Evolutionary conservation across 1,140 invertebrate species (phyloP).

Genomic region (Zaprionus camerounensis): DNA sequence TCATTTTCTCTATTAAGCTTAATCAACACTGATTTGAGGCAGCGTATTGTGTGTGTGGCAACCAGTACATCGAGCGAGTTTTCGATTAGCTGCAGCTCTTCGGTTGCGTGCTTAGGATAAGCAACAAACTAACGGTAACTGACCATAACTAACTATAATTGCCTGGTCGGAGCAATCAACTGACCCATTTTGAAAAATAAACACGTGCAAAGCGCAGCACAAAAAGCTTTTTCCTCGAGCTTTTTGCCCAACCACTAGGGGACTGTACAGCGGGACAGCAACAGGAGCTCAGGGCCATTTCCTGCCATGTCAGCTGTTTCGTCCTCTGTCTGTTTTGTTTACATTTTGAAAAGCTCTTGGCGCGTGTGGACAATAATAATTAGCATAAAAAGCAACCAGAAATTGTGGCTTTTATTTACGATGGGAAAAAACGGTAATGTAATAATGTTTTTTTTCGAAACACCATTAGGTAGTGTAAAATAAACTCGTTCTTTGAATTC

Average conservation of each 20-base stretch:
- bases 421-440: too few species aligned
- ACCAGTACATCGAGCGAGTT: slow-evolving; percentile 5
- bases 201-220: slow-evolving; percentile 17
- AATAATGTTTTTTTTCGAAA: too few species aligned
- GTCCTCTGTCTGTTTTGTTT: slow-evolving; percentile 49
- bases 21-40: slow-evolving; percentile 59
- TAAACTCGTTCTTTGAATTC: too few species aligned
- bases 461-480: too few species aligned
- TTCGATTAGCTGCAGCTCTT: slow-evolving; percentile 18
- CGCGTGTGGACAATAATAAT: not conserved
- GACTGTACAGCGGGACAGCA: slow-evolving; percentile 28
- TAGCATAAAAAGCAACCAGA: slow-evolving; percentile 1
- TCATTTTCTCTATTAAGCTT: slow-evolving; percentile 60
- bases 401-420: too few species aligned
- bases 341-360: slow-evolving; percentile 26
- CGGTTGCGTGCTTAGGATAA: slow-evolving; percentile 37
- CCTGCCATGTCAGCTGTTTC: slow-evolving; percentile 52
- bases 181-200: slow-evolving; percentile 42
- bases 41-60: slow-evolving; percentile 24
- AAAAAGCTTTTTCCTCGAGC: slow-evolving; percentile 22
- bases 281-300: slow-evolving; percentile 44
- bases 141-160: slow-evolving; percentile 66
- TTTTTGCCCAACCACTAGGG: slow-evolving; percentile 1
- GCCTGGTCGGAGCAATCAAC: slow-evolving; percentile 36
- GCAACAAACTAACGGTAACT: slow-evolving; percentile 48